A percentile compares a stretch with the other conserved stretches of the same genome.
These are phyloP conservation scores for Apteryx mantelli DNA, from an alignment of 2,113 vertebrate genomes.

Conservation along the genomic window DNA sequence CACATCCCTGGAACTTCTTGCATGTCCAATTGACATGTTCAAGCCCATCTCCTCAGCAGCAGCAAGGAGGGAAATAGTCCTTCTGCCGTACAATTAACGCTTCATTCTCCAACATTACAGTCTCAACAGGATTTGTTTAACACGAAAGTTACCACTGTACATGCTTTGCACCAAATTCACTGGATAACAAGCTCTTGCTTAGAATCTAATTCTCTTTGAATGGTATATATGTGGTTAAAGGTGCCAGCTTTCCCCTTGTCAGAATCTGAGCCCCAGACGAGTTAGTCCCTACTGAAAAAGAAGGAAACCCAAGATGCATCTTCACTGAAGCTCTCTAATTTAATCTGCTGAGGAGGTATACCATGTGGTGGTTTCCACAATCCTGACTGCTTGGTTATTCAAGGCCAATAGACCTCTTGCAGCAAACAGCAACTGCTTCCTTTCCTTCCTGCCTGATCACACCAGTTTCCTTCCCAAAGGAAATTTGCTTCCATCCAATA, in stretches of 20 bases:
- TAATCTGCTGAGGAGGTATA: background rate
- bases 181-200: background rate
- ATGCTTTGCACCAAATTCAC: background rate
- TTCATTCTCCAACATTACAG: background rate
- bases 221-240: background rate
- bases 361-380: fast-evolving
- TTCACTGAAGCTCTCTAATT: background rate
- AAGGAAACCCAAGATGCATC: background rate
- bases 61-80: background rate
- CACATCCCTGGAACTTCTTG: background rate
- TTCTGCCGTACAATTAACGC: background rate
- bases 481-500: background rate
- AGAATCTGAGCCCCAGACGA: background rate
- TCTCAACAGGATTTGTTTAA: background rate
- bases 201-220: background rate
- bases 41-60: background rate
- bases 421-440: background rate
- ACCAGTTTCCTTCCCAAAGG: background rate
- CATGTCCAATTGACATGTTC: background rate
- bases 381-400: fast-evolving
- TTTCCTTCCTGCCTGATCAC: background rate
- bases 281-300: background rate
- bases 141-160: background rate
- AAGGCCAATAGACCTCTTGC: background rate
- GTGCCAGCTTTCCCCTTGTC: background rate